These are phyloP conservation scores for Drosophila mauritiana DNA, from an alignment of 1,140 invertebrate species.

Conservation along the genomic window DNA sequence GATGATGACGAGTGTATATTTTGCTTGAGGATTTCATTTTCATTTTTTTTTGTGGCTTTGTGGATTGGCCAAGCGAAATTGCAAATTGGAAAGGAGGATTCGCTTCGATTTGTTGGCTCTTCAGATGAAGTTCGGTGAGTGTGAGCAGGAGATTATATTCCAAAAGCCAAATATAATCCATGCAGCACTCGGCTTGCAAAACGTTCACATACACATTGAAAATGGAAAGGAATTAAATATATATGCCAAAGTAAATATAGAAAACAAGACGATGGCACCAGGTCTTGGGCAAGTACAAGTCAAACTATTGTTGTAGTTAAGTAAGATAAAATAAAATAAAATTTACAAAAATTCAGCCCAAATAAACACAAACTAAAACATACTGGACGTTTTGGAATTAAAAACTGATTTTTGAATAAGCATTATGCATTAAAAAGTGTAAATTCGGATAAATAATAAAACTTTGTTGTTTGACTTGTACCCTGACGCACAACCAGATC, in stretches of 20 bases:
- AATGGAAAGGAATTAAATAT: conserved; percentile 45
- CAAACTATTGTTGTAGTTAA: background rate
- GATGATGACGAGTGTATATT: conserved; percentile 27
- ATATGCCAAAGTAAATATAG: conserved; percentile 39
- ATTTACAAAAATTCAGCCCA: background rate
- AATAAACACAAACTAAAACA: no score
- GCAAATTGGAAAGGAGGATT: conserved; percentile 31
- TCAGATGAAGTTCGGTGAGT: conserved; percentile 37
- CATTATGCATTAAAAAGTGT: no score
- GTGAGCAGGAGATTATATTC: conserved; percentile 65
- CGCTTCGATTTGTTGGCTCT: conserved; percentile 21
- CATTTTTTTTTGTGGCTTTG: background rate
- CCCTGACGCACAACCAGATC: background rate
- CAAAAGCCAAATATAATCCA: conserved; percentile 74
- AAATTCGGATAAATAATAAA: no score
- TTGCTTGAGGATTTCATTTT: conserved; percentile 13
- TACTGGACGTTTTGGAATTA: no score
- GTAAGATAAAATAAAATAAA: background rate
- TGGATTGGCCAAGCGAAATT: conserved; percentile 33
- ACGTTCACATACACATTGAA: conserved; percentile 76
- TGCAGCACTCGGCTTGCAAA: conserved; percentile 74
- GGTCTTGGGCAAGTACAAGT: conserved; percentile 42
- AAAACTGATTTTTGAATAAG: no score
- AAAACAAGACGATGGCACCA: conserved; percentile 55
- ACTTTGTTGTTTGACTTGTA: conserved; percentile 11